Evolutionary conservation across 1,140 invertebrate genomes (phyloP).

Genomic region (Hydropsyche tenuis): DNA sequence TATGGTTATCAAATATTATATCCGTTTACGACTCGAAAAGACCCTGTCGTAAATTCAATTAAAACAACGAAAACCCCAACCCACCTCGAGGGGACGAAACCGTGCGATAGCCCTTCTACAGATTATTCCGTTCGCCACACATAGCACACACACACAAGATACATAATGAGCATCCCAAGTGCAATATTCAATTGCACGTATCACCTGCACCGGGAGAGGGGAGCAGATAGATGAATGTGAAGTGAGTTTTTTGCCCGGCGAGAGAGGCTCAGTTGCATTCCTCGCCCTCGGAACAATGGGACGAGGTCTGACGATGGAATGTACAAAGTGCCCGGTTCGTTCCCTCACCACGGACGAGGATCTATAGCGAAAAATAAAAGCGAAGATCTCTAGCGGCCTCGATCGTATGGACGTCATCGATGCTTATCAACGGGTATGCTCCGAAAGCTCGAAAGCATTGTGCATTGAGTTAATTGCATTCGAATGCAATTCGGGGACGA

Average conservation of each 20-base stretch:
- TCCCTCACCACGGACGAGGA: neutral
- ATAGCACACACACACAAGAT: neutral
- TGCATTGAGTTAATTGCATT: neutral
- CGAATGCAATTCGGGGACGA: neutral
- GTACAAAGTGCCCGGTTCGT: conserved; percentile 25
- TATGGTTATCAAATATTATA: conserved; percentile 23
- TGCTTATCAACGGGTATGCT: no score
- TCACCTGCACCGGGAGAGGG: conserved; percentile 11
- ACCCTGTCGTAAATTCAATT: neutral
- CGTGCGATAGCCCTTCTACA: no score
- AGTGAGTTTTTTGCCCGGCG: conserved; percentile 37
- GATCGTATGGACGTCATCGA: no score
- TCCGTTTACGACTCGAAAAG: conserved; percentile 9
- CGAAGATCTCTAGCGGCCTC: neutral
- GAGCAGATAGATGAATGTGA: conserved; percentile 38
- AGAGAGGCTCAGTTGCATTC: conserved; percentile 35
- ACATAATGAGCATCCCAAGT: neutral
- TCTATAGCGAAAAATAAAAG: neutral
- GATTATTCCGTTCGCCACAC: no score
- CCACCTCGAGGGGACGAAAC: no score
- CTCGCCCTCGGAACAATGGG: conserved; percentile 37
- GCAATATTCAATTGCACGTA: conserved; percentile 16
- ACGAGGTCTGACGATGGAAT: conserved; percentile 9
- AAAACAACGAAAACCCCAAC: neutral
- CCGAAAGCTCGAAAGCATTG: no score